Conservation (phyloP, 2,888 invertebrate species). For the Catocala sponsa region DNA sequence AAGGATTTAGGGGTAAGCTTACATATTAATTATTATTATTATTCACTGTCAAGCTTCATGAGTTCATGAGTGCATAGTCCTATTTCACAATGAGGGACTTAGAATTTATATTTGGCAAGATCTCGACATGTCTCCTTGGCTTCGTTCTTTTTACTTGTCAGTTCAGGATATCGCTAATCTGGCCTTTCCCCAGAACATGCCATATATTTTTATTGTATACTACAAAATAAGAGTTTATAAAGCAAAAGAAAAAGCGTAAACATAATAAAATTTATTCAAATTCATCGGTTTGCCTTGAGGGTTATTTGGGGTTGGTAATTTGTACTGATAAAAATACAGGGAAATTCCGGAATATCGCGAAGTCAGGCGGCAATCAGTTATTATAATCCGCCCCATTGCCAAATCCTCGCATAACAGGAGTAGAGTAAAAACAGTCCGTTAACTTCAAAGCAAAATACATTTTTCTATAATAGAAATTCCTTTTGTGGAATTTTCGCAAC, state of each 20-base stretch:
- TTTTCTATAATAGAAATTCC: conserved; percentile 32
- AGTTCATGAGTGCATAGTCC: too few relatives aligned
- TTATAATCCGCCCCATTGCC: conserved; percentile 48
- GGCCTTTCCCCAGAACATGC: too few relatives aligned
- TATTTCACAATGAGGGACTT: too few relatives aligned
- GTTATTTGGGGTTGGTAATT: conserved; percentile 44
- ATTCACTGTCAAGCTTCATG: too few relatives aligned
- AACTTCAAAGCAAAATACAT: conserved; percentile 48
- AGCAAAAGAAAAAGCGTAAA: conserved; percentile 18
- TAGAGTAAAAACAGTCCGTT: conserved; percentile 50
- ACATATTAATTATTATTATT: too few relatives aligned
- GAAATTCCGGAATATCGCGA: conserved; percentile 32
- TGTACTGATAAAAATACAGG: conserved; percentile 42
- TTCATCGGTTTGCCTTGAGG: conserved; percentile 32
- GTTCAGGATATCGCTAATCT: too few relatives aligned
- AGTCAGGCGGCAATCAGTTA: conserved; percentile 52
- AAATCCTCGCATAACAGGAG: conserved; percentile 45
- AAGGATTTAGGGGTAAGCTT: too few relatives aligned
- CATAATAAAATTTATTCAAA: conserved; percentile 34
- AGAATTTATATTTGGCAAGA: too few relatives aligned
- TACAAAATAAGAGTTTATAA: neutral
- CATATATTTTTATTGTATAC: too few relatives aligned
- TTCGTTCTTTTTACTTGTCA: too few relatives aligned
- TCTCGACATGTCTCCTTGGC: too few relatives aligned
- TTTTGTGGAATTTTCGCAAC: conserved; percentile 29